These are phyloP conservation scores for Pachypanchax playfairii DNA, from an alignment of 2,113 vertebrate species.

Conservation along the genomic window DNA sequence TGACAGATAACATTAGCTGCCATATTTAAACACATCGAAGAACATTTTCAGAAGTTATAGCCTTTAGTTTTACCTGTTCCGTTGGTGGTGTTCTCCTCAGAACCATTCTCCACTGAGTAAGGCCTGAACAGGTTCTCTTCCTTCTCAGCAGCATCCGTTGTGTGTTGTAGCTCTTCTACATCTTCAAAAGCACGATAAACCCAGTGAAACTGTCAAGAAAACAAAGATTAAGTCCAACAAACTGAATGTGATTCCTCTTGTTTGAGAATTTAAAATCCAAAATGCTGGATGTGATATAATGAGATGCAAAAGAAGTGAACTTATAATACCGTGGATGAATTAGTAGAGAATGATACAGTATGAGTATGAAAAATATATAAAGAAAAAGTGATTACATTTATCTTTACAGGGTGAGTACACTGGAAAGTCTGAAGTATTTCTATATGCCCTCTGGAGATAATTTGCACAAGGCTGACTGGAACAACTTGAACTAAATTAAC, in stretches of 20 bases:
- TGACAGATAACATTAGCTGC: too few species aligned
- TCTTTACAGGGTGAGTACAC: background rate
- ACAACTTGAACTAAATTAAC: conserved; percentile 51
- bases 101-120: conserved; percentile 70
- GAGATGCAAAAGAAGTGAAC: background rate
- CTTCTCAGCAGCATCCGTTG: conserved; percentile 36
- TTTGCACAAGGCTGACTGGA: too few species aligned
- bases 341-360: background rate
- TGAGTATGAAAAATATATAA: background rate
- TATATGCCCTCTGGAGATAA: too few species aligned
- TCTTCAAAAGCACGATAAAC: conserved; percentile 91
- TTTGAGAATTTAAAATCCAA: background rate
- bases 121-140: conserved; percentile 58
- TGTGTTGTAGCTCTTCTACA: conserved; percentile 82
- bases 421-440: conserved; percentile 4
- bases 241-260: background rate
- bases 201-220: conserved; percentile 83
- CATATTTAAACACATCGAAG: background rate
- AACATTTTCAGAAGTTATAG: background rate
- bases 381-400: background rate
- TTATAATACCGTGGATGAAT: too few species aligned
- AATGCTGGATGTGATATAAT: background rate
- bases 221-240: conserved; percentile 2
- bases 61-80: conserved; percentile 68
- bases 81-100: conserved; percentile 72